A percentile compares a stretch with the other conserved stretches of the same genome.
These are phyloP conservation scores for Anguilla japonica DNA, from an alignment of 2,113 vertebrate species.

Conservation along the genomic window DNA sequence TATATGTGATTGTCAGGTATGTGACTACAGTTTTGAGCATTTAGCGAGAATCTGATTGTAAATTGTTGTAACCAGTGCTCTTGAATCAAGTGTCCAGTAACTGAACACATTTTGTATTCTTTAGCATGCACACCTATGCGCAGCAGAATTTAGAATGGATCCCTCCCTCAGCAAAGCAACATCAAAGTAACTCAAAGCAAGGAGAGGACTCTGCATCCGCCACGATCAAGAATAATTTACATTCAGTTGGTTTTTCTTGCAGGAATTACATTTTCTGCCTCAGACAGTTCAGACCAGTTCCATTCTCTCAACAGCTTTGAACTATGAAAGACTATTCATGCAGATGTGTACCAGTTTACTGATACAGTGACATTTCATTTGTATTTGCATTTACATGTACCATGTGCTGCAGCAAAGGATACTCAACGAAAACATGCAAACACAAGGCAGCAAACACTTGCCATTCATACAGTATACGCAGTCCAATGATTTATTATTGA, in stretches of 20 bases:
- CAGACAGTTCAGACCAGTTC: slow-evolving; percentile 52
- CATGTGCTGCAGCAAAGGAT: background rate
- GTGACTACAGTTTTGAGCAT: too few relatives aligned
- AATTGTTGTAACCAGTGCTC: too few relatives aligned
- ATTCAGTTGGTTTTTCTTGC: slow-evolving; percentile 64
- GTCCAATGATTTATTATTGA: background rate
- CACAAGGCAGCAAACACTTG: background rate
- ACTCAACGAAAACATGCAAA: background rate
- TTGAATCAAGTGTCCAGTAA: background rate
- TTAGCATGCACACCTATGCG: slow-evolving; percentile 25
- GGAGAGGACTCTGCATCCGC: slow-evolving; percentile 60
- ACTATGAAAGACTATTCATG: slow-evolving; percentile 25
- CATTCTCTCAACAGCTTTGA: slow-evolving; percentile 36
- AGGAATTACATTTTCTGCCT: slow-evolving; percentile 50
- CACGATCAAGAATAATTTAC: slow-evolving; percentile 65
- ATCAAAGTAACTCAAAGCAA: slow-evolving; percentile 66
- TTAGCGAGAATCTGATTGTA: too few relatives aligned
- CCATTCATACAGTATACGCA: background rate
- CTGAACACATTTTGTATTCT: slow-evolving; percentile 7
- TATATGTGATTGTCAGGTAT: too few relatives aligned
- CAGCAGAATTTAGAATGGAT: background rate
- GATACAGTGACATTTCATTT: slow-evolving; percentile 43
- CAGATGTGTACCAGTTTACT: slow-evolving; percentile 35
- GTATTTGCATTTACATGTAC: slow-evolving; percentile 32
- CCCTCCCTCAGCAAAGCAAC: slow-evolving; percentile 45